A percentile compares a stretch with the other conserved stretches of the same genome.
These are phyloP conservation scores for Stegophylla sp. DNA, from an alignment of 2,888 invertebrate species.

Conservation along the genomic window DNA sequence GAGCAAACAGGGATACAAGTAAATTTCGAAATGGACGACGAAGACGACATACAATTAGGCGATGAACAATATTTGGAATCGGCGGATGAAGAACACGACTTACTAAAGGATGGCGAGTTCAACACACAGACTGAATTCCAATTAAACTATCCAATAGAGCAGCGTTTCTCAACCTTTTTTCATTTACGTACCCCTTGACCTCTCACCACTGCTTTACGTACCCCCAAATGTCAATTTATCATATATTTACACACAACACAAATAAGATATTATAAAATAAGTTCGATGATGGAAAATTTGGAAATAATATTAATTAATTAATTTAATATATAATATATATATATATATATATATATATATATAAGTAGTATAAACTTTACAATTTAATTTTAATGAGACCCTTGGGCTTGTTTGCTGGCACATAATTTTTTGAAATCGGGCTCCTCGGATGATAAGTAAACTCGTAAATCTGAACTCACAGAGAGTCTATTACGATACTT, in stretches of 20 bases:
- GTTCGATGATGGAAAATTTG: no score
- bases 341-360: no score
- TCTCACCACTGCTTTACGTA: neutral
- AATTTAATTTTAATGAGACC: neutral
- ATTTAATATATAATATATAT: no score
- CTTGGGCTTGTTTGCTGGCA: neutral
- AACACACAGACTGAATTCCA: no score
- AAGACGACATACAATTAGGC: neutral
- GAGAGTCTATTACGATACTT: neutral
- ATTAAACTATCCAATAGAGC: no score
- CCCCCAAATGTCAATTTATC: neutral
- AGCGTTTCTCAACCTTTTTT: neutral
- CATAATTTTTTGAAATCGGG: neutral
- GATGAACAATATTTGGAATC: no score
- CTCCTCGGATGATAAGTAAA: neutral
- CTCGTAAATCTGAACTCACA: constrained; percentile 3
- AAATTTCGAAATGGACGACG: neutral
- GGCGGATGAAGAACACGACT: no score
- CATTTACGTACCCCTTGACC: neutral
- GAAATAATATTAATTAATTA: no score
- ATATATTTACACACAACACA: no score
- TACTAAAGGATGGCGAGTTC: no score
- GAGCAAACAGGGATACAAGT: neutral
- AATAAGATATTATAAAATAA: no score
- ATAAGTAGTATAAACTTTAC: neutral